Base-by-base conservation (phyloP, 2,113 vertebrate genomes). In the Miniopterus natalensis region DNA sequence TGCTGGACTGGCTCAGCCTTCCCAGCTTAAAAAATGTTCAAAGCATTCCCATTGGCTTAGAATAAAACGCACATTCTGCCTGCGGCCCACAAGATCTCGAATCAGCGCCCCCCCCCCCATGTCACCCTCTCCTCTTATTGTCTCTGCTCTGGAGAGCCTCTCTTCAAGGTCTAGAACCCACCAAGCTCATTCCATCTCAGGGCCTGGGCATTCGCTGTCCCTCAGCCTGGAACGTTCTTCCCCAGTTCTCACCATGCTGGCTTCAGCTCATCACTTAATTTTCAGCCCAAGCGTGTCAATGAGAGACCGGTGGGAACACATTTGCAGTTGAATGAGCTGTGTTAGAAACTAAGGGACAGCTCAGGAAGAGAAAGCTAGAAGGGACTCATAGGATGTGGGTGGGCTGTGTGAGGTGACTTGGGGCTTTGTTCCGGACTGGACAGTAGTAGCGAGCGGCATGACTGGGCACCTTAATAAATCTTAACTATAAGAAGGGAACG, bases 41-140 rank as follows among this genome's bases (percentile, higher is more conserved):
- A 36, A 86, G 68, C 42, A 23, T 63, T 66, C 45, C 27, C 8
- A 8, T 2, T 42, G 29, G 29, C 21, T 42, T 53, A 36, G 21
- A 78, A 21, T 45, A 51, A 83, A 73, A 40, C 23, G 84, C 17
- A 2, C 17, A 18, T 66, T 77, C 77, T 65, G 75, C 29, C 29
- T 0, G 0, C 49, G 57, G 45, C 63, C 63, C 18, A 15, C 20
- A 40, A 55, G 40, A n/a, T 23, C 5, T 53, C 23, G 3, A 0
- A 1, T 11, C 5, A 31, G 2, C 5, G 0, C 15, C 11, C 40
- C 2, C 11, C 42, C 7, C 31, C 5, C 25, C 6, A 17, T 20
- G 1, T 75, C 65, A 4, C 47, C 74, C 8, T 20, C 21, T 29
- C 0, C 40, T 55, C 31, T 29, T 5, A 0, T 45, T 85, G 49